Base-by-base conservation (phyloP, 2,113 vertebrate species). In the Daubentonia madagascariensis region DNA sequence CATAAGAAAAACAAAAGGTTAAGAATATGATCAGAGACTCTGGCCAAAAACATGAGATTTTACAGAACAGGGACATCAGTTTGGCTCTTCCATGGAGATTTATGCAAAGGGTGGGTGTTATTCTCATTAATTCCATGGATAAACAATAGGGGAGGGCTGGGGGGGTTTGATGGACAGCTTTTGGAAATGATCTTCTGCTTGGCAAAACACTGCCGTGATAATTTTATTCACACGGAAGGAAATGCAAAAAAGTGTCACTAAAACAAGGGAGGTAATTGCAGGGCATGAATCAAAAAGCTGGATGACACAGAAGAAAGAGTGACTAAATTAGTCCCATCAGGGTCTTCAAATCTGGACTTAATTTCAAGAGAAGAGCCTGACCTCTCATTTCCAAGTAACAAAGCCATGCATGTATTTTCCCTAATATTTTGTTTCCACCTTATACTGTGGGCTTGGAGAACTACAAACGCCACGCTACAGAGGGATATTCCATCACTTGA, bases 111-210 rank as follows among this genome's bases (percentile, higher is more conserved):
- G 89, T 30, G 43, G 91, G 92, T 35, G 78, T 40, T 35, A n/a
- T 59, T 75, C 96, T 88, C 84, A 72, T 84, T 50, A 65, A 95
- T 94, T 97, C 85, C n/a, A 70, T 14, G 14, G 3, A 75, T 52
- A 67, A 54, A 10, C 61, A 93, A 85, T 40, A 88, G 85, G 17
- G 0, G 78, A 28, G 0, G 91, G 0, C 37, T 81, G 54, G 72
- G 0, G 0, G 9, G 11, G 2, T 6, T 25, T 96, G 78, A 93
- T 32, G 86, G 92, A 86, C 89, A 70, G 94, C 79, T 94, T 93
- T 89, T 94, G 92, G 94, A 90, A 98, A 97, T 59, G 93, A 91
- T 95, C 95, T 97, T 95, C 92, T 95, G 93, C 96, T 93, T 97
- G 96, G 96, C 93, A 93, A 97, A 97, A 85, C 96, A 97, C 72